A percentile compares a stretch with the other conserved stretches of the same genome.
These are phyloP conservation scores for Meles meles DNA, from an alignment of 2,113 vertebrate genomes.

Conservation along the genomic window DNA sequence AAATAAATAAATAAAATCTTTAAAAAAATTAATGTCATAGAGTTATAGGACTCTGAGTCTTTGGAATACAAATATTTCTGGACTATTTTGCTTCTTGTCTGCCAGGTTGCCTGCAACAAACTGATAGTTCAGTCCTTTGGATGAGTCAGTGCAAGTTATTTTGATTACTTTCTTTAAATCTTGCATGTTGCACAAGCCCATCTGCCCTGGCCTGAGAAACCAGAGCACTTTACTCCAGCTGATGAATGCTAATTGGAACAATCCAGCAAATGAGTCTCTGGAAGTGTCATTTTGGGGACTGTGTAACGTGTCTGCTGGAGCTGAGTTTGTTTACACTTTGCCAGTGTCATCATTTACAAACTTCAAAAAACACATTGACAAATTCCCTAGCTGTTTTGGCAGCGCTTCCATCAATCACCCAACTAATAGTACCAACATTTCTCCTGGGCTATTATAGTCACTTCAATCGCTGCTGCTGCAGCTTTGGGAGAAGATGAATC, in stretches of 20 bases:
- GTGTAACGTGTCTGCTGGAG: conserved; percentile 58
- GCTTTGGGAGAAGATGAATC: conserved; percentile 78
- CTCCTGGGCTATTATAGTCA: conserved; percentile 81
- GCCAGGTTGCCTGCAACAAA: neutral
- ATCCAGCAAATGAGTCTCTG: conserved; percentile 35
- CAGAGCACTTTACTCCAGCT: neutral
- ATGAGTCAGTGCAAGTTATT: neutral
- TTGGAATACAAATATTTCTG: neutral
- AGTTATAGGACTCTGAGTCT: neutral
- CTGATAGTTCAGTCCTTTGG: neutral
- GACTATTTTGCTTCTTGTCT: neutral
- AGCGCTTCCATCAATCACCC: conserved; percentile 80
- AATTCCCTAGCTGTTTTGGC: conserved; percentile 75
- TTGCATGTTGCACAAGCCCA: neutral
- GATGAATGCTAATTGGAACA: conserved; percentile 73
- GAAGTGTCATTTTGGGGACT: conserved; percentile 63
- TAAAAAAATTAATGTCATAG: neutral
- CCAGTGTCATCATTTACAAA: conserved; percentile 79
- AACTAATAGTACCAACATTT: conserved; percentile 81
- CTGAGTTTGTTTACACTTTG: conserved; percentile 72
- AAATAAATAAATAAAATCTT: no score
- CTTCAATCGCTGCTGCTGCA: conserved; percentile 78
- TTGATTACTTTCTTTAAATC: conserved; percentile 11
- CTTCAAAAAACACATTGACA: conserved; percentile 78
- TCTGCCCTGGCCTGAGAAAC: neutral